Percentiles rank a stretch among this genome's conserved stretches.
Conservation (phyloP, 2,113 vertebrate genomes). For the Odontophorus gujanensis region DNA sequence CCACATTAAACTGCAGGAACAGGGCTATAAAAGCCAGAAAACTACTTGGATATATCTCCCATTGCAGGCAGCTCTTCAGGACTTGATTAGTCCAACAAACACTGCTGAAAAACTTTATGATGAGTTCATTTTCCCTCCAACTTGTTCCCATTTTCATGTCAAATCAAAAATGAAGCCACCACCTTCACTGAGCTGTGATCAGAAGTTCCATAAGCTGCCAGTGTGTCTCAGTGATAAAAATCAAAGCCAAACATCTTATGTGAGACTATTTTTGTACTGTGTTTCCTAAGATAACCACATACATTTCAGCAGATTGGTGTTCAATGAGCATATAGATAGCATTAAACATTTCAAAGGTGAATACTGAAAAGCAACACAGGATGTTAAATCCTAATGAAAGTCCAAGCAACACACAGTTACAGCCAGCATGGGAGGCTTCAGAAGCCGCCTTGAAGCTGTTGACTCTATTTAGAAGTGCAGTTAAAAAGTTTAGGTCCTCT, state of each 20-base stretch:
- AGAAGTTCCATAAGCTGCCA: not conserved
- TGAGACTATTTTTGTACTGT: not conserved
- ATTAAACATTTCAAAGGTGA: slow-evolving; percentile 6
- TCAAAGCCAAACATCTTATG: not conserved
- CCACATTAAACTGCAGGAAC: not conserved
- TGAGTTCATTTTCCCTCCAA: not conserved
- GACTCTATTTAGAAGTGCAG: not conserved
- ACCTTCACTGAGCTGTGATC: slow-evolving; percentile 8
- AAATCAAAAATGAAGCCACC: not conserved
- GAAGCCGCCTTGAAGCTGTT: not conserved
- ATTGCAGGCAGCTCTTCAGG: not conserved
- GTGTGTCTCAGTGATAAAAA: not conserved
- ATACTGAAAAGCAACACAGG: not conserved
- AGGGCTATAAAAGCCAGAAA: not conserved
- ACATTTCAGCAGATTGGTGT: slow-evolving; percentile 9
- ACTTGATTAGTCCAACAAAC: not conserved
- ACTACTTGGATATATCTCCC: not conserved
- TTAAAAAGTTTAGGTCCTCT: not conserved
- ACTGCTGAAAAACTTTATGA: not conserved
- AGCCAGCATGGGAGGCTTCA: not conserved
- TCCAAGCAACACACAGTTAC: not conserved
- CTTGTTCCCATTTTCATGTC: not conserved
- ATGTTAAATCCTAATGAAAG: not conserved
- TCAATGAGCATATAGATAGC: slow-evolving; percentile 12
- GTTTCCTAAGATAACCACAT: slow-evolving; percentile 12